A percentile compares a stretch with the other conserved stretches of the same genome.
These are phyloP conservation scores for Lepus timidus DNA, from an alignment of 2,113 vertebrate genomes.

Conservation along the genomic window DNA sequence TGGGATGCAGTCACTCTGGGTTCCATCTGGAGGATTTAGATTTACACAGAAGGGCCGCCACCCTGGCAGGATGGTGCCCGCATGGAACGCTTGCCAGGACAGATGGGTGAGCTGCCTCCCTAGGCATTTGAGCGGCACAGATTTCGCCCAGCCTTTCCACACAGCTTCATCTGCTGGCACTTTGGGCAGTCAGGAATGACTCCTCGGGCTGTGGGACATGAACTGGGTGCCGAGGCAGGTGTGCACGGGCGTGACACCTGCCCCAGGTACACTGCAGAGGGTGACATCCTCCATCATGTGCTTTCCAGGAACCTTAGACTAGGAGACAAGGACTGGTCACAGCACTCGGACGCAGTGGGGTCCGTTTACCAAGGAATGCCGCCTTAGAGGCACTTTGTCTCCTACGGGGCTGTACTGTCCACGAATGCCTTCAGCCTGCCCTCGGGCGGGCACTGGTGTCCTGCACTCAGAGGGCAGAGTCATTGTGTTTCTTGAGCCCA, in stretches of 20 bases:
- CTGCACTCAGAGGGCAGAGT: not conserved
- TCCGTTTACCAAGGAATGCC: not conserved
- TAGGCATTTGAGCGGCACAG: slow-evolving; percentile 57
- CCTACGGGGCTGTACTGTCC: not conserved
- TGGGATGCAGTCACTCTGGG: slow-evolving; percentile 50
- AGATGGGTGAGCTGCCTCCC: slow-evolving; percentile 75
- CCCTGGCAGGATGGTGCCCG: slow-evolving; percentile 53
- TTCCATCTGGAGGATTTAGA: slow-evolving; percentile 56
- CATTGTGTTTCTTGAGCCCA: not conserved
- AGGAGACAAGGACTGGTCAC: not conserved
- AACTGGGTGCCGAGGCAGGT: not conserved
- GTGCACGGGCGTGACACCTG: not conserved
- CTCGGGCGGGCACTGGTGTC: no score
- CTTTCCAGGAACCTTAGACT: not conserved
- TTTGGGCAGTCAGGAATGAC: slow-evolving; percentile 22
- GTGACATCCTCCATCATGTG: not conserved
- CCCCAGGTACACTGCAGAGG: not conserved
- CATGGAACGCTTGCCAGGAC: slow-evolving; percentile 57
- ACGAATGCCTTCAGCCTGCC: no score
- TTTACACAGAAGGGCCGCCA: slow-evolving; percentile 40
- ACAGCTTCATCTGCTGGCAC: not conserved
- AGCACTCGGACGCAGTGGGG: not conserved
- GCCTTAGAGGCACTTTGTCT: not conserved
- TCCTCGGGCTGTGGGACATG: not conserved
- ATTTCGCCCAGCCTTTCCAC: slow-evolving; percentile 54